Base-by-base conservation (phyloP, 2,888 invertebrate species). In the Cephus spinipes region DNA sequence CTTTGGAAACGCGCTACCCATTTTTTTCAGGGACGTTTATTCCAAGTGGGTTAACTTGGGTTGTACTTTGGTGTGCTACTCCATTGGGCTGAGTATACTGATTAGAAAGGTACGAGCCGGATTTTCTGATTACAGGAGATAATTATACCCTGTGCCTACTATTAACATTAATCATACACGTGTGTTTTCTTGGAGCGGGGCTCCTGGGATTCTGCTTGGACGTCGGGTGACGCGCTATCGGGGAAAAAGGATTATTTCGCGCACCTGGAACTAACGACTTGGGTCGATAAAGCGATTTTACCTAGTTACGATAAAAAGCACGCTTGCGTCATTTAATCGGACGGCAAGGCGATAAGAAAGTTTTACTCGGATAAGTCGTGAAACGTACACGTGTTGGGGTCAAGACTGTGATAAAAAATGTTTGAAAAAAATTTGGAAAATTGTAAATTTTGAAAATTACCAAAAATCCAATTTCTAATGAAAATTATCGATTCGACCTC, bases 81-180 rank as follows among this genome's bases (percentile, higher is more conserved):
- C 11, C 11, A 30, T 30, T 3, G 71, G 11, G 9, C 3, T 23
- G 55, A 23, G 55, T 55, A 23, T 55, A 55, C 23, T 85, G 81
- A 86, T 85, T 86, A 86, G 84, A 82, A 83, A 80, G 71, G 71
- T 79, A 80, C 79, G 77, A 78, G 81, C 83, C 82, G 84, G 85
- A 81, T 81, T 82, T 82, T 80, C 81, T 86, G 86, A 86, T 85
- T 86, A 82, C 80, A 81, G 40, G 68, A 80, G 80, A 4, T 85
- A 85, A 85, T 85, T 83, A 85, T 85, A 85, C 83, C 83, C 79
- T 79, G 79, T 9, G 80, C 78, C 81, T 82, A 83, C 79, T 83
- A 81, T 79, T 83, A 83, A 79, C 81, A 77, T 86, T 83, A 85
- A 85, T 85, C 84, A 85, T 86, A 80, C 85, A 81, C 77, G 73